Base-by-base conservation (phyloP, 2,797 vertebrate genomes). In the Muscicapa striata region DNA sequence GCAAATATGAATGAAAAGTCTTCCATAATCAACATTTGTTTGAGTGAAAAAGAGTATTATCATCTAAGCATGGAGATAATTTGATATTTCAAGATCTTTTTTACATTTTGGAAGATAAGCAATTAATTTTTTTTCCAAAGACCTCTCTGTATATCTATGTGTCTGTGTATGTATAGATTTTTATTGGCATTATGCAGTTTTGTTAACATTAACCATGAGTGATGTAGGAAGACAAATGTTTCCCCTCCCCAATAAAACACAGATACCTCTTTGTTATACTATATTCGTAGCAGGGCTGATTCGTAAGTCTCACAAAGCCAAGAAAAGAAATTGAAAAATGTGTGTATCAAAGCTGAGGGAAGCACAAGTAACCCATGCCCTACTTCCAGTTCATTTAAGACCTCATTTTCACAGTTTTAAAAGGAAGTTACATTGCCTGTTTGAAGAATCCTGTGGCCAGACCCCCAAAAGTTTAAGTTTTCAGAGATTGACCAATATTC, bases 201-300 rank as follows among this genome's bases (percentile, higher is more conserved):
- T 92, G 66, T 77, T 89, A 94, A 67, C 68, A 58, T 79, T 70
- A 66, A 64, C 52, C 30, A 54, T 27, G 82, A 78, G 72, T 66
- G 82, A 62, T 78, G 79, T 61, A 89, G 49, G 62, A 84, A 93
- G 84, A 69, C 61, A 58, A 80, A 90, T 82, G 58, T 81, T 93
- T 52, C 22, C 38, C 15, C 40, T n/a, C 32, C 13, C 34, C 11
- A 70, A 57, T 54, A 86, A 90, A 94, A 89, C 45, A 63, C n/a
- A 81, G 89, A 59, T 58, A 85, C 26, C 23, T 90, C 72, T 96
- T 89, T 80, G 66, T 91, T 90, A 70, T 78, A 64, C 43, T 5
- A 3, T 62, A 76, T 90, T 92, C 59, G 63, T 77, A 76, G 13
- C 59, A 66, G 40, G 62, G 63, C 48, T 92, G 92, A 93, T 91